Evolutionary conservation across 2,888 invertebrate genomes (phyloP), one percentile per base, ranked within the genome.

Genomic region (Caenorhabditis plicata): DNA sequence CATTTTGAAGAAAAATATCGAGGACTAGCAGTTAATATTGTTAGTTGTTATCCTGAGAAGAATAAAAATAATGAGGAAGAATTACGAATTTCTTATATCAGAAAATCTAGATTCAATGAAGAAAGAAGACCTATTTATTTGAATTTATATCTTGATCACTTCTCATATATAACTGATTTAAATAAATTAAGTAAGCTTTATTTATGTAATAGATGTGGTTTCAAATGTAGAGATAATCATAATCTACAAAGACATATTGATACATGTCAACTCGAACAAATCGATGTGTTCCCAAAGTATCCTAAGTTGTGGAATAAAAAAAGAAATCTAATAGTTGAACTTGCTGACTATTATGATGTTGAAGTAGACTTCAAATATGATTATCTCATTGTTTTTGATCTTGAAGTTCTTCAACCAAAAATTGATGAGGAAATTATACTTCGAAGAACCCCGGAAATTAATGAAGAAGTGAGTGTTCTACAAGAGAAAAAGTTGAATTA

Each of bases 311-410:
- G 53, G 54, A 54, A 47, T 22, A 54, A 48, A 47, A 42, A 54
- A 20, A 47, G 54, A 47, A 54, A 54, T 39, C 26, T 48, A 9
- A 54, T 54, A 48, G 54, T 48, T 35, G 41, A 54, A 38, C 29
- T 54, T 33, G 40, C 47, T 22, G 54, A 54, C 31, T 48, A 48
- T 40, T 54, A 54, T 54, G 54, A 48, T 48, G 36, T 54, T 31
- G 54, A 54, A 13, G 47, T 54, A 40, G 53, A 53, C 41, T 53
- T 41, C 29, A 53, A 35, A 22, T 53, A 53, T 53, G 53, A 53
- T 26, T 47, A 54, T 41, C 17, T 47, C n/a, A 42, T 54, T 11
- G 42, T 41, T 9, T 54, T 54, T 54, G 47, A 54, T 54, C 42
- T 54, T 32, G 54, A 54, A 42, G 41, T 33, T 47, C 40, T 47